Conservation (phyloP, 2,797 vertebrate genomes). For the Microctenopoma stevenorrisi region DNA sequence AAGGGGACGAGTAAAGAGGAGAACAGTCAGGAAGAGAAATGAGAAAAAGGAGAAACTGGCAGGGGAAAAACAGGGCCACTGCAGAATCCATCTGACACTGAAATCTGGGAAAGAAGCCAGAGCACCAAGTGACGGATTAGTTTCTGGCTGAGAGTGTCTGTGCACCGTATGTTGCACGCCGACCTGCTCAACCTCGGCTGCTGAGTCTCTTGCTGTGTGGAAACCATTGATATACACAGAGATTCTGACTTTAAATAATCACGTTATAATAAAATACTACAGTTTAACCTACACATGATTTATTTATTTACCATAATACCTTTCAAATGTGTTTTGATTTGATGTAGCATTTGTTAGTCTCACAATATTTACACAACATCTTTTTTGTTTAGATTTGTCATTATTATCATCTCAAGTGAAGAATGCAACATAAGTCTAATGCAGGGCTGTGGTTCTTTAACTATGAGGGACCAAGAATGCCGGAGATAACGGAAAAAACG, state of each 20-base stretch:
- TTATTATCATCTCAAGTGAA: neutral
- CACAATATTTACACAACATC: too few relatives aligned
- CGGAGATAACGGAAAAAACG: too few relatives aligned
- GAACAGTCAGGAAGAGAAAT: neutral
- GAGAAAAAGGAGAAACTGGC: neutral
- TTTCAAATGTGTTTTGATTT: neutral
- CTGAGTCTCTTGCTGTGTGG: slow-evolving; percentile 5
- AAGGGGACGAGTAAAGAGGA: neutral
- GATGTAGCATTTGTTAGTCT: too few relatives aligned
- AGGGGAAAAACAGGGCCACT: slow-evolving; percentile 15
- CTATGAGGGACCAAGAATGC: neutral
- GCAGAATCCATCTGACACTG: slow-evolving; percentile 42
- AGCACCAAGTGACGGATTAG: slow-evolving; percentile 48
- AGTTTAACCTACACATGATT: neutral
- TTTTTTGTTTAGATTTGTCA: neutral
- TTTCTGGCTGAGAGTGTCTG: slow-evolving; percentile 46
- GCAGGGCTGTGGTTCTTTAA: neutral
- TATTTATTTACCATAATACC: too few relatives aligned
- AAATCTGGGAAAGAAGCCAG: slow-evolving; percentile 59
- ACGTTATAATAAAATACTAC: neutral
- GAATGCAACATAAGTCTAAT: neutral
- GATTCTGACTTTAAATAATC: neutral
- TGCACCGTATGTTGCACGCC: slow-evolving; percentile 42
- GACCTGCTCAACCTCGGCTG: slow-evolving; percentile 42
- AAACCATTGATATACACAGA: slow-evolving; percentile 6